Conservation (phyloP, 2,797 vertebrate species). For the Rhodeus uyekii region DNA sequence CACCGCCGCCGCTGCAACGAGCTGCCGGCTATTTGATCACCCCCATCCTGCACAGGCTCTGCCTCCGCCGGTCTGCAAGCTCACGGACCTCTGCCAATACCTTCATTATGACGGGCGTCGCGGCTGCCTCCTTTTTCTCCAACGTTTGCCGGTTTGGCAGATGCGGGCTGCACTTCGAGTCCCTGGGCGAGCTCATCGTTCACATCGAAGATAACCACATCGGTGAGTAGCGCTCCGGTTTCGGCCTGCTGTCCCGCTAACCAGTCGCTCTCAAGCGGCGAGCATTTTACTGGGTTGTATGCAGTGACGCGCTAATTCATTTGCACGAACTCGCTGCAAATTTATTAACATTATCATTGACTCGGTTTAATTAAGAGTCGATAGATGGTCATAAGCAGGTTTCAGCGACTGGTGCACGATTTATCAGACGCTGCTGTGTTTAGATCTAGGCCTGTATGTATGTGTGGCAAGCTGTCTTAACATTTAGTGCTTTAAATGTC, state of each 20-base stretch:
- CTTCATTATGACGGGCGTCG: slow-evolving; percentile 92
- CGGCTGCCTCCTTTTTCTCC: slow-evolving; percentile 97
- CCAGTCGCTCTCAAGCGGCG: slow-evolving; percentile 34
- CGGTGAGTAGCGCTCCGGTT: slow-evolving; percentile 76
- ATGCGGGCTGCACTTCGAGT: slow-evolving; percentile 94
- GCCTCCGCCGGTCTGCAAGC: slow-evolving; percentile 20
- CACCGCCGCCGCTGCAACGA: slow-evolving; percentile 51
- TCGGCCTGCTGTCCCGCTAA: slow-evolving; percentile 53
- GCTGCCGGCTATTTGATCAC: slow-evolving; percentile 62
- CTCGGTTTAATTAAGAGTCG: neutral
- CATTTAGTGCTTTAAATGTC: neutral
- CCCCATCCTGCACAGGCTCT: slow-evolving; percentile 64
- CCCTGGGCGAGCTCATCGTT: slow-evolving; percentile 92
- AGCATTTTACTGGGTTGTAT: neutral
- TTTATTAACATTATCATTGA: neutral
- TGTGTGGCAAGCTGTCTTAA: slow-evolving; percentile 15
- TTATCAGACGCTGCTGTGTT: slow-evolving; percentile 24
- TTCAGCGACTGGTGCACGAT: slow-evolving; percentile 11
- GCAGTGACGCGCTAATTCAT: slow-evolving; percentile 1
- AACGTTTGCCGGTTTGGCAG: slow-evolving; percentile 93
- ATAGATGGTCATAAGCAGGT: neutral
- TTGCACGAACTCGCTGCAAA: neutral
- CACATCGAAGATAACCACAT: slow-evolving; percentile 98
- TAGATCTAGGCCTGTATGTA: slow-evolving; percentile 27
- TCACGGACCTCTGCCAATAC: slow-evolving; percentile 20